phyloP scores from a whole-genome alignment of 1,140 invertebrate species.

The Drosophila littoralis region DNA sequence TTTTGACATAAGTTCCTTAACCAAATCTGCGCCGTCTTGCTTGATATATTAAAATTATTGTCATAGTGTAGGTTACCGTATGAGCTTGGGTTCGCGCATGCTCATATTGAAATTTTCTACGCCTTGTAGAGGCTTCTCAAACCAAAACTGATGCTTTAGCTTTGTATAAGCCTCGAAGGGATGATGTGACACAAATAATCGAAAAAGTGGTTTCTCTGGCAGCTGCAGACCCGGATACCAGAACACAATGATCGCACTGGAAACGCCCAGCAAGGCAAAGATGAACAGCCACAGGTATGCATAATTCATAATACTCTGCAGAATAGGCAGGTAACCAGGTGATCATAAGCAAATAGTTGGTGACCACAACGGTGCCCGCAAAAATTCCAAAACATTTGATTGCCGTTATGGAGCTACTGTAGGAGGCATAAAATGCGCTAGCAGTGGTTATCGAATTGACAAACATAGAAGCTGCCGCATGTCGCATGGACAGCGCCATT shows the following conservation, averaged over 20 bases:
- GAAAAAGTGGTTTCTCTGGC: conserved; percentile 94
- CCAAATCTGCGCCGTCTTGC: conserved; percentile 92
- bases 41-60: conserved; percentile 91
- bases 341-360: conserved; percentile 95
- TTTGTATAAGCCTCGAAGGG: conserved; percentile 96
- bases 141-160: conserved; percentile 92
- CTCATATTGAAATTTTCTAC: conserved; percentile 87
- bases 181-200: conserved; percentile 93
- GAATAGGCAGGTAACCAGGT: conserved; percentile 93
- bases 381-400: conserved; percentile 97
- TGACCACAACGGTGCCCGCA: conserved; percentile 94
- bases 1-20: conserved; percentile 92
- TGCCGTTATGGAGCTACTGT: conserved; percentile 95
- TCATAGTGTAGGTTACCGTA: conserved; percentile 92
- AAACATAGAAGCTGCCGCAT: conserved; percentile 95
- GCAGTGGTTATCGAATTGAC: conserved; percentile 97
- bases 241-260: conserved; percentile 91
- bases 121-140: conserved; percentile 87
- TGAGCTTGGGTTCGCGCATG: conserved; percentile 91
- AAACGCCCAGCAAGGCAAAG: conserved; percentile 87
- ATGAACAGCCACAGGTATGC: conserved; percentile 84
- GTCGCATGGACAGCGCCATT: conserved; percentile 92
- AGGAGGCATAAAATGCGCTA: conserved; percentile 95
- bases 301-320: conserved; percentile 72
- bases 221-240: conserved; percentile 93